A percentile compares a stretch with the other conserved stretches of the same genome.
These are phyloP conservation scores for Heliconius hortense DNA, from an alignment of 2,888 invertebrate genomes.

Conservation along the genomic window DNA sequence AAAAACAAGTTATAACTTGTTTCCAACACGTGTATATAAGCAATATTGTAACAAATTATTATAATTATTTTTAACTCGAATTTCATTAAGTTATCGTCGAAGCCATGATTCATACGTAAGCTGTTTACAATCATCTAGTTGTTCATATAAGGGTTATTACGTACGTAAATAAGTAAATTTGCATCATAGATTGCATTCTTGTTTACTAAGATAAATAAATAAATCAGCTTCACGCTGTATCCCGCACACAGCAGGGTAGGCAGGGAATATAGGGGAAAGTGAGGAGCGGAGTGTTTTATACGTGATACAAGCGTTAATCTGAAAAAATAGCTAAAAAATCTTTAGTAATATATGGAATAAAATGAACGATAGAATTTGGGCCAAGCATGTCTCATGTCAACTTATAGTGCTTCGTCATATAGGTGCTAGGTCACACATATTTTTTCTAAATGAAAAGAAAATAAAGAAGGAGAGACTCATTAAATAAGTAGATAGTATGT, in stretches of 20 bases:
- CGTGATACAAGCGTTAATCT: too few relatives aligned
- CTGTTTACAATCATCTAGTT: constrained; percentile 9
- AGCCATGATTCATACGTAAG: constrained; percentile 1
- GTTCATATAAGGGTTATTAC: not conserved
- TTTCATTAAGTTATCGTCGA: not conserved
- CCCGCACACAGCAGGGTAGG: too few relatives aligned
- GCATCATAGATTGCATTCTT: not conserved
- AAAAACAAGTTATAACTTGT: not conserved
- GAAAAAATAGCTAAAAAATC: not conserved
- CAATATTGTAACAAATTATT: not conserved
- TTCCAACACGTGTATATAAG: not conserved
- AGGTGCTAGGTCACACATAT: too few relatives aligned
- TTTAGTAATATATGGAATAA: not conserved
- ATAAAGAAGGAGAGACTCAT: not conserved
- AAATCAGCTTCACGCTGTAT: too few relatives aligned
- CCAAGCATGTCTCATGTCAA: too few relatives aligned
- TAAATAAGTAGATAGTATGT: not conserved
- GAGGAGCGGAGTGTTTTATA: too few relatives aligned
- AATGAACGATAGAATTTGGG: not conserved
- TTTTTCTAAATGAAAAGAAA: not conserved
- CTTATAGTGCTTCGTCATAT: too few relatives aligned
- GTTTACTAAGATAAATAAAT: not conserved
- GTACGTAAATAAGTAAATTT: not conserved
- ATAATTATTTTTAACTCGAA: constrained; percentile 9
- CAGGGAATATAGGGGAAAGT: too few relatives aligned